phyloP scores from a whole-genome alignment of 2,113 vertebrate species.

The Lanius collurio region DNA sequence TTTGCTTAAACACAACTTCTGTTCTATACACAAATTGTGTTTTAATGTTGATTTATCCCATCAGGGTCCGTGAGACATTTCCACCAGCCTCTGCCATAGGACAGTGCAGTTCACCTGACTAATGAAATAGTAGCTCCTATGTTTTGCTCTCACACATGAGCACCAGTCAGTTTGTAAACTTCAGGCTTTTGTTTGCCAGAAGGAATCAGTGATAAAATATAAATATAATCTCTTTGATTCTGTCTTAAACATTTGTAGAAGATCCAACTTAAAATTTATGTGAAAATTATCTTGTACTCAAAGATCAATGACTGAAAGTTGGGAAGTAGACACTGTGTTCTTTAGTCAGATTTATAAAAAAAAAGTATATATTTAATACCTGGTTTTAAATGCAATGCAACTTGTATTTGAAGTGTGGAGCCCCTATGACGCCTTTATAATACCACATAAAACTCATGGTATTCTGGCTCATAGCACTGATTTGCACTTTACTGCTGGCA shows the following conservation, averaged over 20 bases:
- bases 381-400: not conserved
- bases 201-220: not conserved
- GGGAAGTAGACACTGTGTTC: not conserved
- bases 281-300: not conserved
- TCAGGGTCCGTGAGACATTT: not conserved
- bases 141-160: not conserved
- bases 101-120: not conserved
- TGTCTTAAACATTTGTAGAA: not conserved
- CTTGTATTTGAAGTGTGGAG: not conserved
- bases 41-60: not conserved
- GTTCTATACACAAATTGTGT: not conserved
- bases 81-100: not conserved
- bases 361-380: not conserved
- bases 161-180: not conserved
- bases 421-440: not conserved
- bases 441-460: slow-evolving; percentile 29
- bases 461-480: slow-evolving; percentile 7
- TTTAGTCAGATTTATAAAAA: not conserved
- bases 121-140: not conserved
- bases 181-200: not conserved
- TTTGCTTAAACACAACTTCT: not conserved
- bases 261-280: not conserved
- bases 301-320: not conserved
- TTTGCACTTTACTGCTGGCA: not conserved
- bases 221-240: not conserved